These are phyloP conservation scores for Pachyramphus minor DNA, from an alignment of 2,113 vertebrate genomes.

Conservation along the genomic window DNA sequence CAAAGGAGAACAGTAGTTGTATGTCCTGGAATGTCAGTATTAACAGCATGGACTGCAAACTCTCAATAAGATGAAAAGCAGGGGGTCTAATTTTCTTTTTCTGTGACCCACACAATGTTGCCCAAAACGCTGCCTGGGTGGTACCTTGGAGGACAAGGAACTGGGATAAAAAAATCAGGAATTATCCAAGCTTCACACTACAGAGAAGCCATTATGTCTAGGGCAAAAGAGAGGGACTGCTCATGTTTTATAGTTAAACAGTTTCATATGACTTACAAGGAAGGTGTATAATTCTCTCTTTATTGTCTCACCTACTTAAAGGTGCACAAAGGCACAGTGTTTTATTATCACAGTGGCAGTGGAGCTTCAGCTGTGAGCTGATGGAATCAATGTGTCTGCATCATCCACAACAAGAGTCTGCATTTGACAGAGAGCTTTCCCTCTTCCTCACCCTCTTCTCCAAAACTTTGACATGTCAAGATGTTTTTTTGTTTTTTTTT, in stretches of 20 bases:
- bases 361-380: neutral
- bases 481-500: neutral
- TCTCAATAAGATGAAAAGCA: neutral
- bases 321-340: neutral
- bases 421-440: neutral
- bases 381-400: neutral
- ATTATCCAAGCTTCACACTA: neutral
- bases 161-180: neutral
- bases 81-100: neutral
- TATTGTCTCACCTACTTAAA: constrained; percentile 14
- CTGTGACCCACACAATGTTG: neutral
- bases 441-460: neutral
- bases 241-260: neutral
- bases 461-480: neutral
- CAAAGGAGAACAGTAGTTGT: neutral
- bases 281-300: neutral
- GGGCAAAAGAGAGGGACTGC: neutral
- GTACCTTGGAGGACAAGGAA: neutral
- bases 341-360: neutral
- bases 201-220: neutral
- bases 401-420: neutral
- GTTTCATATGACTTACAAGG: neutral
- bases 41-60: neutral
- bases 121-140: neutral
- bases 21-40: neutral